Conservation (phyloP, 2,797 vertebrate genomes). For the Brachyrhaphis roseni region DNA sequence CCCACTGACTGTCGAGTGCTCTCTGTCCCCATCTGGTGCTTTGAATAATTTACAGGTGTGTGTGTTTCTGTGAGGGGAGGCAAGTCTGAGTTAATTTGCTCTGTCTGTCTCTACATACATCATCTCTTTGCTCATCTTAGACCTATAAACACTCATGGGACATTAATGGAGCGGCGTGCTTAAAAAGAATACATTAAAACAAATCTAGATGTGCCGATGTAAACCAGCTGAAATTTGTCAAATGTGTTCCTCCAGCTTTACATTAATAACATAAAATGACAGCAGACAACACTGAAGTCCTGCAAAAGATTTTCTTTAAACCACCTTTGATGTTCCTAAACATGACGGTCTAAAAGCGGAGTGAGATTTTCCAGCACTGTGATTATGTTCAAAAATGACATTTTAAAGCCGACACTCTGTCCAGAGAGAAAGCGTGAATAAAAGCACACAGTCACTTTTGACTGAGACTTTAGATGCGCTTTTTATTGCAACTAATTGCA, state of each 20-base stretch:
- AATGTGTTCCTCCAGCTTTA: background rate
- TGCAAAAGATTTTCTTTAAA: background rate
- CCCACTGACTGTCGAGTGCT: slow-evolving; percentile 24
- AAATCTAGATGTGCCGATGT: background rate
- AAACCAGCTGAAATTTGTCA: background rate
- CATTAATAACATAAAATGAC: background rate
- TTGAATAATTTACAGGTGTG: slow-evolving; percentile 77
- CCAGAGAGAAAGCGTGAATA: slow-evolving; percentile 36
- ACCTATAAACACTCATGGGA: slow-evolving; percentile 24
- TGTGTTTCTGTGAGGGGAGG: slow-evolving; percentile 22
- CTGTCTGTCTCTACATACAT: slow-evolving; percentile 31
- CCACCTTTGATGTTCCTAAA: background rate
- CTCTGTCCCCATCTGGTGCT: slow-evolving; percentile 57
- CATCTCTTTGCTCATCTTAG: slow-evolving; percentile 34
- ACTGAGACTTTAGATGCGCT: slow-evolving; percentile 15
- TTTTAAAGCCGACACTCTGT: slow-evolving; percentile 35
- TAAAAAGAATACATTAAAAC: slow-evolving; percentile 29
- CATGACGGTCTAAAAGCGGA: background rate
- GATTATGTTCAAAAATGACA: slow-evolving; percentile 28
- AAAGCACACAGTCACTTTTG: slow-evolving; percentile 25
- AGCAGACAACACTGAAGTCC: background rate
- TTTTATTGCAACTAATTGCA: slow-evolving; percentile 17
- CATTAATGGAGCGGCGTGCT: slow-evolving; percentile 15
- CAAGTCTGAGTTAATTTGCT: slow-evolving; percentile 32
- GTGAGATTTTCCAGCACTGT: slow-evolving; percentile 30